phyloP scores from a whole-genome alignment of 2,113 vertebrate species.

The Erpornis zantholeuca region DNA sequence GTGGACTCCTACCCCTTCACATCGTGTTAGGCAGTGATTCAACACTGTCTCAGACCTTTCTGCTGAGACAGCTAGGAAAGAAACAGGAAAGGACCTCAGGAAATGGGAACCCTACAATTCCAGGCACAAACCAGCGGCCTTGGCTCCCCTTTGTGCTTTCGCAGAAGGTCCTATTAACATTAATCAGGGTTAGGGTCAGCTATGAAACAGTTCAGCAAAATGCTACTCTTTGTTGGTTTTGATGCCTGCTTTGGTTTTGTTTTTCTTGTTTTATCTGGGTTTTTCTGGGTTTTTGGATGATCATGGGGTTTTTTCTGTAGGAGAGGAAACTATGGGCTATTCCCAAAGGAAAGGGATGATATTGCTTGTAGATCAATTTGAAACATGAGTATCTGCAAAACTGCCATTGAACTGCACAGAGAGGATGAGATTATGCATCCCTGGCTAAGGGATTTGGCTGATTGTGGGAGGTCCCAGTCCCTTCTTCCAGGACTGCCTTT shows the following conservation, averaged over 20 bases:
- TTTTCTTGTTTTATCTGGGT: neutral
- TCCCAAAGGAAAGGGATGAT: neutral
- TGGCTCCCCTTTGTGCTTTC: neutral
- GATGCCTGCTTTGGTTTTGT: neutral
- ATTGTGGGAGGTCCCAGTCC: accelerated
- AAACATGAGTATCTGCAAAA: neutral
- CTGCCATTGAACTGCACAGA: neutral
- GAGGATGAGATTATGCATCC: accelerated
- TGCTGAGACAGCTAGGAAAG: neutral
- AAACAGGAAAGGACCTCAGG: neutral
- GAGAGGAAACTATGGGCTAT: neutral
- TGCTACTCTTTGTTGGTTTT: neutral
- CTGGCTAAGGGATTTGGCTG: neutral
- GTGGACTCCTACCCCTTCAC: accelerated
- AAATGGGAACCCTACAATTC: neutral
- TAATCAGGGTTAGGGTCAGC: neutral
- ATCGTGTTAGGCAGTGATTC: neutral
- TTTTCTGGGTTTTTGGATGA: neutral
- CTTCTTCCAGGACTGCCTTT: neutral
- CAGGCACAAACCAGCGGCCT: neutral
- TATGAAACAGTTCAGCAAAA: neutral
- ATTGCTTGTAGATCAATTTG: neutral
- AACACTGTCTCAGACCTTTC: neutral
- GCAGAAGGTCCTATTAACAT: neutral
- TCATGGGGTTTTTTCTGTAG: neutral